Percentiles rank a stretch among this genome's conserved stretches.
Evolutionary conservation across 1,140 invertebrate genomes (phyloP).

Genomic region (Aphidius ervi): DNA sequence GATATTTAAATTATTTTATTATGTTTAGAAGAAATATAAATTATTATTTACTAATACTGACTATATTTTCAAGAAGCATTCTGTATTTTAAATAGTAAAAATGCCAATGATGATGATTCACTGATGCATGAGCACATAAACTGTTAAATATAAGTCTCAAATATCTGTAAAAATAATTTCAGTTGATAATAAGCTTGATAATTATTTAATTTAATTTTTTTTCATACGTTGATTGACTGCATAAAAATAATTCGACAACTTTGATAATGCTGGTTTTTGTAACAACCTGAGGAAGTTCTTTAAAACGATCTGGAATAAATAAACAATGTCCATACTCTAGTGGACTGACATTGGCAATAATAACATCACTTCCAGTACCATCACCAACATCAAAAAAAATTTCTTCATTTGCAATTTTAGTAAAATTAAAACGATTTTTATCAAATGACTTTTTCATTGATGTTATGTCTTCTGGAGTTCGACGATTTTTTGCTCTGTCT

Average conservation of each 20-base stretch:
- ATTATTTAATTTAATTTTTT: constrained; percentile 16
- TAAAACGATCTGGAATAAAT: constrained; percentile 58
- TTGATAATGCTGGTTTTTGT: constrained; percentile 50
- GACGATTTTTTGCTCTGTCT: constrained; percentile 57
- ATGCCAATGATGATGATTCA: constrained; percentile 80
- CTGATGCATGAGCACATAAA: constrained; percentile 71
- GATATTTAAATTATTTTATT: constrained; percentile 27
- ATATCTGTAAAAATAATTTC: constrained; percentile 33
- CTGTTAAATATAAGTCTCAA: constrained; percentile 71
- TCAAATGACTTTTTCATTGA: constrained; percentile 61
- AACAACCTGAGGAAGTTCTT: constrained; percentile 59
- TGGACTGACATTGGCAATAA: constrained; percentile 69
- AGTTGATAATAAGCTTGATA: not conserved
- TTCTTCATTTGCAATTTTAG: constrained; percentile 58
- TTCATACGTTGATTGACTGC: constrained; percentile 53
- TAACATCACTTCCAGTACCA: constrained; percentile 38
- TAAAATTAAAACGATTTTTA: constrained; percentile 64
- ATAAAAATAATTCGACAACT: constrained; percentile 51
- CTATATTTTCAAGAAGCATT: constrained; percentile 63
- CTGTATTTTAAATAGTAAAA: constrained; percentile 62
- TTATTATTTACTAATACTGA: constrained; percentile 44
- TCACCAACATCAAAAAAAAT: constrained; percentile 52
- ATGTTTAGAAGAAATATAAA: not conserved
- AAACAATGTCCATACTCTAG: constrained; percentile 65
- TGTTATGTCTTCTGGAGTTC: constrained; percentile 59